Evolutionary conservation across 92 coral and sea anemone genomes (phyloP), one percentile per base, ranked within the genome.

Genomic region (Parazoanthus swiftii): DNA sequence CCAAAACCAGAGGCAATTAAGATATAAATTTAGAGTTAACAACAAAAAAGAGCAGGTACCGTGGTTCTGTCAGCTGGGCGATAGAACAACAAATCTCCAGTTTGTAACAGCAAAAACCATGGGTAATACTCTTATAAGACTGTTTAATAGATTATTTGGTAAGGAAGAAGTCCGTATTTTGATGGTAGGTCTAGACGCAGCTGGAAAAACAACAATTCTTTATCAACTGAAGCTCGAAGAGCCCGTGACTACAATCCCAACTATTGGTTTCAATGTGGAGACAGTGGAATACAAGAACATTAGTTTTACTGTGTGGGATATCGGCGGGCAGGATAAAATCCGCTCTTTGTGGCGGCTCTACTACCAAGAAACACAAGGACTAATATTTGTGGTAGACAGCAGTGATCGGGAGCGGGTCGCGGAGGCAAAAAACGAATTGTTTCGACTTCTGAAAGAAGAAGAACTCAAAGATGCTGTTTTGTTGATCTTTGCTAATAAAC

Each of bases 181-280:
- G n/a, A 97, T 97, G 99, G 99, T 97, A 21, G 99, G 99, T 11
- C 77, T 97, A 13, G 99, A 97, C 70, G 98, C 99, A 29, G 99
- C 99, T 7, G 99, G 99, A 23, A 97, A 97, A 89, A 97, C 99
- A 11, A 97, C 99, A 14, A 97, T 97, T 59, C 92, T 97, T 65
- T 97, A 97, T 81, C 99, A 97, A 77, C 88, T 97, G 8, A 97
- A 97, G 86, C 88, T 97, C 35, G 95, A 97, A 77, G 96, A 97
- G 81, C 97, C 99, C 8, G 95, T 97, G 1, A 92, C 96, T 44
- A 97, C 99, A 5, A 93, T 97, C 50, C 99, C 99, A 37, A 97
- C 99, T 1, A 97, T 97, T 33, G 99, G 99, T 39, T 97, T 97
- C 88, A 97, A 97, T 80, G 99, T 97, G 29, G 99, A 97, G 80